These are phyloP conservation scores for Mus pahari DNA, from an alignment of 2,113 vertebrate species.

Conservation along the genomic window DNA sequence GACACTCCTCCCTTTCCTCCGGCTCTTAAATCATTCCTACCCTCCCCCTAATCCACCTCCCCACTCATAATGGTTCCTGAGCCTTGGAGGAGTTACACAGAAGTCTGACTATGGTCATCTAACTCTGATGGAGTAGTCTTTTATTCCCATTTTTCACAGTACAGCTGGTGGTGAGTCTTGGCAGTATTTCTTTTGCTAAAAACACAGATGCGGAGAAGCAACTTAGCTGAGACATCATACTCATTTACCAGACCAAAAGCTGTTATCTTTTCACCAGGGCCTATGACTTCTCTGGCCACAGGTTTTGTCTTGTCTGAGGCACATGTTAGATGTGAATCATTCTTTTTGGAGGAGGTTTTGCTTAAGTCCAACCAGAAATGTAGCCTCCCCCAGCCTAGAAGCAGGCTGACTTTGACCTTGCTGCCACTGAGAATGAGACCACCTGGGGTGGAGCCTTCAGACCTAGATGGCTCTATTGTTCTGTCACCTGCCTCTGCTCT, in stretches of 20 bases:
- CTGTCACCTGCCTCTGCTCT: too few species aligned
- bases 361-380: neutral
- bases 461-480: too few species aligned
- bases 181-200: neutral
- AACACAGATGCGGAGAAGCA: neutral
- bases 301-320: neutral
- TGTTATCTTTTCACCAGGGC: neutral
- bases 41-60: neutral
- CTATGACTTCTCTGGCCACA: neutral
- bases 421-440: too few species aligned
- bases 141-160: neutral
- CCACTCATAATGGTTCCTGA: neutral
- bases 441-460: too few species aligned
- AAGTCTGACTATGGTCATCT: neutral
- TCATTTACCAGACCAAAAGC: neutral
- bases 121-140: neutral
- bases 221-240: neutral
- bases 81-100: neutral
- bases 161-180: neutral
- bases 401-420: too few species aligned
- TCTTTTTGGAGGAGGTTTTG: neutral
- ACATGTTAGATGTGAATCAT: neutral
- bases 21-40: neutral
- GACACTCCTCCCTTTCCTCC: neutral
- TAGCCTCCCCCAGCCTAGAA: too few species aligned